Evolutionary conservation across 2,113 vertebrate genomes (phyloP).

Genomic region (Calidris pugnax): DNA sequence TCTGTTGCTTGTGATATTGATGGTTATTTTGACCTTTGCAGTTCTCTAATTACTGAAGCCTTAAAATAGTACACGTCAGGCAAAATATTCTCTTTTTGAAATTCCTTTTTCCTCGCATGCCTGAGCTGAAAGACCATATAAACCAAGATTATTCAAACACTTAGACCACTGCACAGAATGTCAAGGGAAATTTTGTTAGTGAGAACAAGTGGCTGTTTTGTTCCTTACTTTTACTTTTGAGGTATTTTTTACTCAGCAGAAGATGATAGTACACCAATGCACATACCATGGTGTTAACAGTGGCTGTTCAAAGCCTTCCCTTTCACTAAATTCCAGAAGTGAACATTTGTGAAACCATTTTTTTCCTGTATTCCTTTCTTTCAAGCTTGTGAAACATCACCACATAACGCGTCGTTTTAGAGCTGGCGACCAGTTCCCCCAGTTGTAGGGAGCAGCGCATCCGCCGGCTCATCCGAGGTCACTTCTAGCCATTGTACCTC

Average conservation of each 20-base stretch:
- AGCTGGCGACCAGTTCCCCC: not conserved
- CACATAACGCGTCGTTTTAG: not conserved
- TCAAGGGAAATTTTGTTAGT: conserved; percentile 33
- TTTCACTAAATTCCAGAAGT: not conserved
- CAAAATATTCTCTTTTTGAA: conserved; percentile 69
- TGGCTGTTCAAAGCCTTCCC: not conserved
- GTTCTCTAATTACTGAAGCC: conserved; percentile 61
- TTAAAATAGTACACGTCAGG: conserved; percentile 59
- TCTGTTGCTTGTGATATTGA: conserved; percentile 66
- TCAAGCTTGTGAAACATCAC: not conserved
- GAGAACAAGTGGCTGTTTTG: conserved; percentile 28
- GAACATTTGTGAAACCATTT: not conserved
- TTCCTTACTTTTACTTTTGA: conserved; percentile 54
- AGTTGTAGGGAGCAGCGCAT: not conserved
- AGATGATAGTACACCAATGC: not conserved
- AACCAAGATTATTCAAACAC: conserved; percentile 61
- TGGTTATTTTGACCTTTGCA: conserved; percentile 66
- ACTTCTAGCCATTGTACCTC: conserved; percentile 21
- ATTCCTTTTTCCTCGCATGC: conserved; percentile 63
- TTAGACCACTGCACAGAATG: conserved; percentile 32
- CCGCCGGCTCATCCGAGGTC: not conserved
- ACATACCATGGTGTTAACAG: not conserved
- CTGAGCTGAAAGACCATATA: conserved; percentile 62
- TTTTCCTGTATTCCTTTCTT: not conserved
- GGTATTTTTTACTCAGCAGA: conserved; percentile 5